Base-by-base conservation (phyloP, 2,888 invertebrate species). In the Clistopyga incitator region DNA sequence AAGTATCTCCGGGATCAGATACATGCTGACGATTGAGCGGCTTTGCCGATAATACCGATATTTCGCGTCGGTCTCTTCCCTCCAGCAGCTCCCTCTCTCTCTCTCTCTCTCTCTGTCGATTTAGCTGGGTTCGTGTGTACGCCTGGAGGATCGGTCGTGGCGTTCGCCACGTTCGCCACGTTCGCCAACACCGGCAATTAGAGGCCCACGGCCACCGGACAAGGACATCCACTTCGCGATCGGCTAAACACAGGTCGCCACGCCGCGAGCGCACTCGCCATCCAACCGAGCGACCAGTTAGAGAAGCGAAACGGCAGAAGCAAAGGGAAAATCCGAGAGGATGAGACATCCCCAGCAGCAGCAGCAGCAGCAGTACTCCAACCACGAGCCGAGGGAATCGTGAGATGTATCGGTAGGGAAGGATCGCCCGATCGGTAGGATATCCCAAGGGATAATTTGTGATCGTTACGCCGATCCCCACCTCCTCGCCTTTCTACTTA, bases 151-250 rank as follows among this genome's bases (percentile, higher is more conserved):
- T n/a, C 20, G n/a, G n/a, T 64, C 34, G 64, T 38, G 61, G 34
- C 38, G 64, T 29, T 61, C 71, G 79, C 87, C 87, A 87, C 38
- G 64, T 29, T 61, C 71, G 79, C 87, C 87, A 87, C 85, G 87
- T 71, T 85, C 85, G 75, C 86, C 88, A 87, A 88, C 88, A 88
- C 88, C 88, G 88, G 90, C 91, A 91, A 91, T 91, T 91, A 91
- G 91, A 83, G 79, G 89, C 87, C 89, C 91, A 91, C 88, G 91
- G 91, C 88, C 91, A 88, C 90, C 76, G 82, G 90, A 89, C 91
- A 91, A 91, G 91, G 91, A 91, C 91, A 91, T 91, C 91, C 91
- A 91, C 87, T 91, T 90, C 88, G 88, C 88, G 90, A 91, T 91
- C 90, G 90, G 89, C 90, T 91, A 91, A 91, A 91, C 90, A 89